Conservation (phyloP, 2,797 vertebrate species). For the Squalus acanthias region DNA sequence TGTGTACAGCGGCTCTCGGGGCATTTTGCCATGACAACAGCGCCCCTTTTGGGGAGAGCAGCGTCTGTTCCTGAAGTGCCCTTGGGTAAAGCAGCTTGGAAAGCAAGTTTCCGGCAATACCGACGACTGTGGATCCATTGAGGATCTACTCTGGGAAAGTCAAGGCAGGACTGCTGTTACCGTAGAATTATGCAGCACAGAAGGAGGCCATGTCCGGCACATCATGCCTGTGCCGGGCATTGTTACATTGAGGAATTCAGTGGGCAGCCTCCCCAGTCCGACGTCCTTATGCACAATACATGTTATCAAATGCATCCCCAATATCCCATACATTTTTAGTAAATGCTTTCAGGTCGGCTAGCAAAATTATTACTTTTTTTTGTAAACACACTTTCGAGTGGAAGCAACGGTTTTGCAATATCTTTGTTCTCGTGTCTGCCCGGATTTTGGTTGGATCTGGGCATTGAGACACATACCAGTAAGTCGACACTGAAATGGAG, state of each 20-base stretch:
- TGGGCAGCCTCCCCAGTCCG: not conserved
- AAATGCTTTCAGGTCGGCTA: not conserved
- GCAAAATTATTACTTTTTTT: not conserved
- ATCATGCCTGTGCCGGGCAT: not conserved
- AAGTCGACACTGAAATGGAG: not conserved
- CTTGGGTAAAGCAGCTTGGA: not conserved
- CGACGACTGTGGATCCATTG: too few species aligned
- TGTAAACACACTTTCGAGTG: not conserved
- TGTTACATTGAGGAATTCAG: not conserved
- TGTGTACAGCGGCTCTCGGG: not conserved
- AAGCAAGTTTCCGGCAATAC: not conserved
- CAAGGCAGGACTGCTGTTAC: not conserved
- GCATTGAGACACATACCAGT: not conserved
- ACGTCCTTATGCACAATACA: not conserved
- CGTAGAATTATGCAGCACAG: not conserved
- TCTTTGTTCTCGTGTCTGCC: not conserved
- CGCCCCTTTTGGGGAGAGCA: not conserved
- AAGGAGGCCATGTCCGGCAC: not conserved
- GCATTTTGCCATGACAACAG: not conserved
- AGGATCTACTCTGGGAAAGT: not conserved
- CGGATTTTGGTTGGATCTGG: not conserved
- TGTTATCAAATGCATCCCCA: not conserved
- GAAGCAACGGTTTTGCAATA: not conserved
- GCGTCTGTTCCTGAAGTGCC: not conserved
- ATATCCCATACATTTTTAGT: not conserved